Evolutionary conservation across 1,140 invertebrate genomes (phyloP), one percentile per base, ranked within the genome.

Genomic region (Pantala flavescens): DNA sequence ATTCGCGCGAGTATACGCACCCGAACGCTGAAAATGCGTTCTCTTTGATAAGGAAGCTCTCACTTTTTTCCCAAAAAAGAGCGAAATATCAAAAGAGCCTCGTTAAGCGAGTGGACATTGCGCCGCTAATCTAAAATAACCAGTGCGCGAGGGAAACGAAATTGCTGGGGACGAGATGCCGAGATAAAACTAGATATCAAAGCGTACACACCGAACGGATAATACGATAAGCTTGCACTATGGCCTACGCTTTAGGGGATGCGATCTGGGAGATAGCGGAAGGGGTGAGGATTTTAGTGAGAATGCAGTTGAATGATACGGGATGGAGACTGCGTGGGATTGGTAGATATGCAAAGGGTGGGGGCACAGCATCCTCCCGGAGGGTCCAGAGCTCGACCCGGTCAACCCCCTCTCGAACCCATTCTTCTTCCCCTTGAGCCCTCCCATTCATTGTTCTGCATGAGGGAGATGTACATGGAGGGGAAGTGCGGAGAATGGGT

Each of bases 381-480:
- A 63, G 3, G 49, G 28, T 36, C 49, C 49, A 12, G 5, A 19
- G 12, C 16, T 1, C 49, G 49, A 63, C n/a, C 49, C 49, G 16
- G 14, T 63, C 49, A 36, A 36, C 49, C n/a, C n/a, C n/a, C 49
- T 63, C 49, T 3, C 49, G 12, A 63, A 63, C 16, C 49, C 49
- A 63, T 63, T 63, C 49, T 63, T 63, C 49, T 63, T 63, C 49
- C 49, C 49, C 49, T 63, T 12, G 49, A 63, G 49, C 49, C 49
- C 49, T 63, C 49, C 49, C 49, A 63, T 63, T 63, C 49, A 63
- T 63, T 63, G 49, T 63, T 63, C 49, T 63, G 49, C 49, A 63
- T 63, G n/a, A 63, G n/a, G 49, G 49, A 36, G 49, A 21, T 63
- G 49, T 63, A 19, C n/a, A 63, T 3, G 12, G 12, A 16, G 3